Evolutionary conservation across 2,888 invertebrate genomes (phyloP), one percentile per base, ranked within the genome.

Genomic region (Heliconius charithonia): DNA sequence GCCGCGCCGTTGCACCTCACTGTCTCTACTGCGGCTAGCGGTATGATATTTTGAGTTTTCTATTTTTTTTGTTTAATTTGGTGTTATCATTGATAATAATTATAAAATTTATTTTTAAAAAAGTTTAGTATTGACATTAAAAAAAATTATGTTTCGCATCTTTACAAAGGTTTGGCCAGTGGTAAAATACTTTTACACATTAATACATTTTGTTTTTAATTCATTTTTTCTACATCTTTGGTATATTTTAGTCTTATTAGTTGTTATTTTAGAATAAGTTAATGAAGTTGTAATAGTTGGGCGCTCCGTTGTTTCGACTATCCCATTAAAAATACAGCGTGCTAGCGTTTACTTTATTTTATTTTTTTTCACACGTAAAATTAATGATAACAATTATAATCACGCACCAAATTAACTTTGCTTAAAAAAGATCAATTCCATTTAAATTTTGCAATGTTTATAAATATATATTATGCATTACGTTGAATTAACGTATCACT

Each of bases 1-100:
- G 97, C 97, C 27, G 97, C 97, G 22, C 97, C 98, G 0, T 89
- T 98, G 77, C 97, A 97, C 85, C 96, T 98, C 59, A 97, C 97
- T 0, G 97, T 97, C 0, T 96, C 97, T 2, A 96, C 97, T 7
- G 97, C 97, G 7, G 96, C 97, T 45, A 95, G 95, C 81, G 96
- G 96, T 96, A 84, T 89, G 87, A 9, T 65, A 9, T 76, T 37
- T 25, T 72, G 62, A 27, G 13, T 25, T 25, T 10, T 25, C 62
- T 25, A 62, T 25, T 10, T 62, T 3, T 62, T 62, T 32, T 62
- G 4, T 62, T 4, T 27, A 19, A 63, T 63, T 63, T 63, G 4
- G 16, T 63, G 25, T 16, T 63, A 16, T 63, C 2, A 63, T 63
- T 63, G 16, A 63, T 63, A 16, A 27, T 63, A 37, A 37, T 59